Evolutionary conservation across 2,797 vertebrate species (phyloP).

Genomic region (Coreius guichenoti): DNA sequence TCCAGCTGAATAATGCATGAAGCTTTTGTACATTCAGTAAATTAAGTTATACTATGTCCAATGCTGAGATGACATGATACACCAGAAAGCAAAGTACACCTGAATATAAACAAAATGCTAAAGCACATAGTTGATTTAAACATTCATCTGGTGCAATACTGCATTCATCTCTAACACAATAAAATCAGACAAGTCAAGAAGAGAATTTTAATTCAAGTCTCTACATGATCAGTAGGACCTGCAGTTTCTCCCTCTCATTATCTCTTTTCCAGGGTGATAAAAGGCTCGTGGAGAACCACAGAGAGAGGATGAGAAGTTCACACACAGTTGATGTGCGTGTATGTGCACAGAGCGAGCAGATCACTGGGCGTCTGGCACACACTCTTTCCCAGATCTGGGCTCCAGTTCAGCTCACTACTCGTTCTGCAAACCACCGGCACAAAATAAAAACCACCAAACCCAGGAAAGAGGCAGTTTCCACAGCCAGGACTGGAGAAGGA

Average conservation of each 20-base stretch:
- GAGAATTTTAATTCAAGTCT: conserved; percentile 20
- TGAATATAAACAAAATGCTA: neutral
- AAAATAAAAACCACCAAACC: neutral
- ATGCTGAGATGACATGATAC: neutral
- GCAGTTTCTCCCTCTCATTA: conserved; percentile 9
- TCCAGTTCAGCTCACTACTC: conserved; percentile 9
- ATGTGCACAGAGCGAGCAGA: conserved; percentile 5
- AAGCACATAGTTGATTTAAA: neutral
- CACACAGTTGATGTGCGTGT: neutral
- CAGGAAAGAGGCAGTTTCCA: neutral
- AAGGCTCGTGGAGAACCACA: conserved; percentile 21
- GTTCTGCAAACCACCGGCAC: conserved; percentile 7
- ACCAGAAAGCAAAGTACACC: neutral
- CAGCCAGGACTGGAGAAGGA: neutral
- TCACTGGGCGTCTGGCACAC: conserved; percentile 33
- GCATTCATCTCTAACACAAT: neutral
- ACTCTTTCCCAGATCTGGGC: conserved; percentile 29
- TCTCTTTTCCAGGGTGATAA: conserved; percentile 23
- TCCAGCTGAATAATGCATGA: conserved; percentile 17
- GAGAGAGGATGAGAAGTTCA: conserved; percentile 9
- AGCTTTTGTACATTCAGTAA: neutral
- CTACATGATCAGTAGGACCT: conserved; percentile 14
- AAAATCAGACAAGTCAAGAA: neutral
- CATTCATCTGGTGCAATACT: neutral
- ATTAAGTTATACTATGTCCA: neutral